These are phyloP conservation scores for Epinephelus cyanopodus DNA, from an alignment of 2,113 vertebrate genomes.

Conservation along the genomic window DNA sequence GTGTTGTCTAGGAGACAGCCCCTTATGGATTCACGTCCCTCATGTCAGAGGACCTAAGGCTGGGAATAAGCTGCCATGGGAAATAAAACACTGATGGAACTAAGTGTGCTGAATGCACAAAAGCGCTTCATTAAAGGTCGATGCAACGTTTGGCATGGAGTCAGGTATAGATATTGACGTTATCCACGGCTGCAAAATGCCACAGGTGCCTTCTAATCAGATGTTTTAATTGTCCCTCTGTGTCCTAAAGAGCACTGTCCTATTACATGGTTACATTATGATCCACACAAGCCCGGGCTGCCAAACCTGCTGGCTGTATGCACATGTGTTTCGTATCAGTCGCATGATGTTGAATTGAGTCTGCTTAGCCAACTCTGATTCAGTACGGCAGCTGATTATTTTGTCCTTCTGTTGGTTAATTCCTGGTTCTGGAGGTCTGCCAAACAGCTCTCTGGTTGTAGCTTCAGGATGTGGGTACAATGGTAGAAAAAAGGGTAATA, in stretches of 20 bases:
- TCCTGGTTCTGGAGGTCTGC: constrained; percentile 27
- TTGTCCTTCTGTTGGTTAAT: constrained; percentile 33
- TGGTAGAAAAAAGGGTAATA: constrained; percentile 1
- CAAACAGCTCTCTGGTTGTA: constrained; percentile 34
- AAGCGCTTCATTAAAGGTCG: neutral
- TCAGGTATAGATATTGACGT: neutral
- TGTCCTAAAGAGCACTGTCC: neutral
- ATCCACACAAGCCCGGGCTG: neutral
- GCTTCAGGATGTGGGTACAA: neutral
- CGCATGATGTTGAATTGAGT: constrained; percentile 1
- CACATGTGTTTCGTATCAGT: neutral
- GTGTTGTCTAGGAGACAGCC: constrained; percentile 67
- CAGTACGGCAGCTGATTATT: constrained; percentile 29
- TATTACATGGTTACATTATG: constrained; percentile 11
- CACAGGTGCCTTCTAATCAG: constrained; percentile 1
- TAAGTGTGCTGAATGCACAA: constrained; percentile 2
- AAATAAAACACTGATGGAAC: constrained; percentile 27
- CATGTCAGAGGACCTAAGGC: neutral
- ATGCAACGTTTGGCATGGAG: neutral
- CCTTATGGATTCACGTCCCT: constrained; percentile 15
- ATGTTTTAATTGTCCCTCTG: constrained; percentile 25
- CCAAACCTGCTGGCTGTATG: constrained; percentile 20
- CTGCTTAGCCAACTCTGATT: neutral
- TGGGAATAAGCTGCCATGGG: constrained; percentile 21
- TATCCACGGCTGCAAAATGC: constrained; percentile 6